A percentile compares a stretch with the other conserved stretches of the same genome.
Conservation (phyloP, 37 sponge, comb jelly and placozoan genomes). For the Eunapius fragilis region DNA sequence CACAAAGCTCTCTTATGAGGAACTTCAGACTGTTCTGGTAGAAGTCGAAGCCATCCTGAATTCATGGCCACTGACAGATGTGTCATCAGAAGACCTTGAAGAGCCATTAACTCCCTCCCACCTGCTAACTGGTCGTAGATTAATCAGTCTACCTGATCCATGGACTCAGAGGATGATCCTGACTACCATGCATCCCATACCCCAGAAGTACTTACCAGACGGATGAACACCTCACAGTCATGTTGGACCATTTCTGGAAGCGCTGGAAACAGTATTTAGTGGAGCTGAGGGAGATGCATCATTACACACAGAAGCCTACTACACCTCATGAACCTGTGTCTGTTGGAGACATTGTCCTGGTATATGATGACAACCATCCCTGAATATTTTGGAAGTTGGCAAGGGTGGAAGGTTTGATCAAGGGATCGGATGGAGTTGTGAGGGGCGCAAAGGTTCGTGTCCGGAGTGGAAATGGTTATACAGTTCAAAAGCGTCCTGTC, state of each 20-base stretch:
- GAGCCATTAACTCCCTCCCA: slow-evolving; percentile 39
- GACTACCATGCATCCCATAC: background rate
- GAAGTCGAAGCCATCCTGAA: slow-evolving; percentile 33
- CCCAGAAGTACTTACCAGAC: too few species aligned
- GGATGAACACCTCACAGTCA: background rate
- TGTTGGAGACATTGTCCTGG: slow-evolving; percentile 21
- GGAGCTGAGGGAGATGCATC: background rate
- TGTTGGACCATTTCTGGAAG: slow-evolving; percentile 12
- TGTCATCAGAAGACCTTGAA: slow-evolving; percentile 16
- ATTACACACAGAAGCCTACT: background rate
- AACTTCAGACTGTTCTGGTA: background rate
- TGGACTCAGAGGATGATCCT: background rate
- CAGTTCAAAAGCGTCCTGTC: background rate
- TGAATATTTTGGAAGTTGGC: slow-evolving; percentile 26
- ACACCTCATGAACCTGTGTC: background rate
- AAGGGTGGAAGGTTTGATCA: background rate
- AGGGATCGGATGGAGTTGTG: background rate
- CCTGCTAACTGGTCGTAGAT: slow-evolving; percentile 14
- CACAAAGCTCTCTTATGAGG: slow-evolving; percentile 7
- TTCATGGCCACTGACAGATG: slow-evolving; percentile 31
- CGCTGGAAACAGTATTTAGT: slow-evolving; percentile 20
- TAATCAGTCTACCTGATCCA: slow-evolving; percentile 20
- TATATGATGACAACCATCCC: slow-evolving; percentile 25
- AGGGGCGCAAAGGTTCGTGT: slow-evolving; percentile 12
- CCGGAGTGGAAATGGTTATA: background rate